Evolutionary conservation across 23 tunicate species (phyloP).

Genomic region (Ciona savignyi): DNA sequence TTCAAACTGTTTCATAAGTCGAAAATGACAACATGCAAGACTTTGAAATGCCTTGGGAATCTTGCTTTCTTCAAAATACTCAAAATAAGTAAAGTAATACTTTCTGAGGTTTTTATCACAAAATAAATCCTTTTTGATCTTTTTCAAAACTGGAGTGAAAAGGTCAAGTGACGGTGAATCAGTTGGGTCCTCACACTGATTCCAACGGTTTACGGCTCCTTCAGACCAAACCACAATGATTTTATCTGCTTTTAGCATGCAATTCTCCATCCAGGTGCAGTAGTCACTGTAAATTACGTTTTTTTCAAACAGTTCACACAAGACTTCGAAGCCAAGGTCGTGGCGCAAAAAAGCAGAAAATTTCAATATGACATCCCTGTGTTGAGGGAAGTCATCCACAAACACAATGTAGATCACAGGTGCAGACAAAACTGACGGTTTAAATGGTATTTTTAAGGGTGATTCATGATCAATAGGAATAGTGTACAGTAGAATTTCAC

Average conservation of each 20-base stretch:
- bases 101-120: slow-evolving; percentile 21
- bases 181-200: not conserved
- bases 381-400: slow-evolving; percentile 43
- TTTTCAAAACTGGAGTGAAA: slow-evolving; percentile 39
- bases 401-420: slow-evolving; percentile 38
- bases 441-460: not conserved
- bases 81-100: slow-evolving; percentile 45
- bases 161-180: slow-evolving; percentile 4
- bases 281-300: slow-evolving; percentile 10
- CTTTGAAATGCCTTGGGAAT: slow-evolving; percentile 26
- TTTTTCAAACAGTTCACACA: slow-evolving; percentile 17
- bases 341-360: slow-evolving; percentile 48
- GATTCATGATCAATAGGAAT: not conserved
- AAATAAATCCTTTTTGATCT: slow-evolving; percentile 26
- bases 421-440: not conserved
- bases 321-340: slow-evolving; percentile 60
- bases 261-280: slow-evolving; percentile 29
- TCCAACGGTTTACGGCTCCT: slow-evolving; percentile 11
- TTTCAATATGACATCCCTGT: slow-evolving; percentile 25
- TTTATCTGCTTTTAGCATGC: slow-evolving; percentile 34
- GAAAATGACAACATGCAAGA: slow-evolving; percentile 12
- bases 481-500: not conserved
- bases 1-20: slow-evolving; percentile 52
- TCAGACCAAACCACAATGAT: slow-evolving; percentile 46
- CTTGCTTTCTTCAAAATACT: slow-evolving; percentile 19